phyloP scores from a whole-genome alignment of 1,140 invertebrate species.

The Euwallacea fornicatus region DNA sequence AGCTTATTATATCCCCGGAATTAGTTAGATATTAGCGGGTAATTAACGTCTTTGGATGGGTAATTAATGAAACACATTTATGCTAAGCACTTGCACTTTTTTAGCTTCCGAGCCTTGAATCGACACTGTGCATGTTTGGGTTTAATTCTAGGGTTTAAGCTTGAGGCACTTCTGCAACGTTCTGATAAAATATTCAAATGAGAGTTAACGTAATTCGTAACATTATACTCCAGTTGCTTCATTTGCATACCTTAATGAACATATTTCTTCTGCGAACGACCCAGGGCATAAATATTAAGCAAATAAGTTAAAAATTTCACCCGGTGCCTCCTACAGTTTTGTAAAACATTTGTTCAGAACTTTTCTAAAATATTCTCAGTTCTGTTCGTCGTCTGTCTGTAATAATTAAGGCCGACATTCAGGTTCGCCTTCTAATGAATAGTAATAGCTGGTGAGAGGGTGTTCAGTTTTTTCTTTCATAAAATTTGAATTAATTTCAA shows the following conservation, averaged over 20 bases:
- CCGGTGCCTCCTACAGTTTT: constrained; percentile 37
- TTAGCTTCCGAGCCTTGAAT: no score
- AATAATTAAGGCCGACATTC: constrained; percentile 39
- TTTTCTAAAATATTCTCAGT: constrained; percentile 37
- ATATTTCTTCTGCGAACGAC: constrained; percentile 39
- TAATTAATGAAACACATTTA: no score
- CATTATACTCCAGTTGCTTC: constrained; percentile 39
- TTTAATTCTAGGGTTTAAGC: not conserved
- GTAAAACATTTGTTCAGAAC: constrained; percentile 39
- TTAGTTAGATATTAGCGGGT: no score
- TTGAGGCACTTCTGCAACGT: constrained; percentile 16
- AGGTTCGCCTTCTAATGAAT: constrained; percentile 38
- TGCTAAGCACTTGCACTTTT: no score
- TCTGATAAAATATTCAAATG: constrained; percentile 38
- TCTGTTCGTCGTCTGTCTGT: constrained; percentile 35
- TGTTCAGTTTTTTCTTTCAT: constrained; percentile 35
- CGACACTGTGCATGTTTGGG: no score
- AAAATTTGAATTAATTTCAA: constrained; percentile 36
- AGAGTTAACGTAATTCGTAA: constrained; percentile 38
- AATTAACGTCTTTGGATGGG: no score
- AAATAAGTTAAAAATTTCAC: constrained; percentile 40
- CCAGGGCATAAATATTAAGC: constrained; percentile 39
- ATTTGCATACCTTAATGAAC: constrained; percentile 40
- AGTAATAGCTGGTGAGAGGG: constrained; percentile 36
- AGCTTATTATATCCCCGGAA: not conserved